These are phyloP conservation scores for Brachyhypopomus occidentalis DNA, from an alignment of 2,113 vertebrate genomes.

Conservation along the genomic window DNA sequence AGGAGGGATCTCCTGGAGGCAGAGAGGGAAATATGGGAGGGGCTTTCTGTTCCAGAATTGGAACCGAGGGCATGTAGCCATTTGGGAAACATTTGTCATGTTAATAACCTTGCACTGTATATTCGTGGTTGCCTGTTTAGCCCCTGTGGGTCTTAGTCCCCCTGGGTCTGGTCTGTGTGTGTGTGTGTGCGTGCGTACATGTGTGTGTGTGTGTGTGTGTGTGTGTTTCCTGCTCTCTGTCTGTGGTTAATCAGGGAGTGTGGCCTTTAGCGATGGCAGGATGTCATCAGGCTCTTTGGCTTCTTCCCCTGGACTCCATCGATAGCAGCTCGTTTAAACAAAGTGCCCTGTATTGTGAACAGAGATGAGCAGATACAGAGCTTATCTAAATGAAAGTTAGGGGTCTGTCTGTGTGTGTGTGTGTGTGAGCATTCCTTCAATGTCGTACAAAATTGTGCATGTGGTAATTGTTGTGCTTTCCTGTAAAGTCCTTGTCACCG, in stretches of 20 bases:
- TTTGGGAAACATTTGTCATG: constrained; percentile 45
- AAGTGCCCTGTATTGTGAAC: background rate
- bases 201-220: background rate
- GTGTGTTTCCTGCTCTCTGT: background rate
- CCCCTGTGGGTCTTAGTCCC: constrained; percentile 34
- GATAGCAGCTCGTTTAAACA: constrained; percentile 15
- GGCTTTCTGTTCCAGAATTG: no score
- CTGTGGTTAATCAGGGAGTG: constrained; percentile 18
- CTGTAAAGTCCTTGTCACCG: background rate
- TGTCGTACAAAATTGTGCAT: background rate
- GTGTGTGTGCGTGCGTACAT: no score
- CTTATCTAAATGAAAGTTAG: background rate
- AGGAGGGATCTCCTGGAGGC: no score
- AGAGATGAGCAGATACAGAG: background rate
- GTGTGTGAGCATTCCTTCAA: background rate
- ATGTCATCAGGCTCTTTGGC: background rate
- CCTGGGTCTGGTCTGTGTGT: no score
- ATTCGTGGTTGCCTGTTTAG: constrained; percentile 40
- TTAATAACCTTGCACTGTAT: constrained; percentile 43
- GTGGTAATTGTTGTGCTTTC: background rate
- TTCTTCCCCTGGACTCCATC: background rate
- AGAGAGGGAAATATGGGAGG: no score
- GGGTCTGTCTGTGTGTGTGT: background rate
- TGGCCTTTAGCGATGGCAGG: constrained; percentile 18
- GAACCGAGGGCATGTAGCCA: background rate